These are phyloP conservation scores for Globodera rostochiensis DNA, from an alignment of 1,140 invertebrate genomes.

Conservation along the genomic window DNA sequence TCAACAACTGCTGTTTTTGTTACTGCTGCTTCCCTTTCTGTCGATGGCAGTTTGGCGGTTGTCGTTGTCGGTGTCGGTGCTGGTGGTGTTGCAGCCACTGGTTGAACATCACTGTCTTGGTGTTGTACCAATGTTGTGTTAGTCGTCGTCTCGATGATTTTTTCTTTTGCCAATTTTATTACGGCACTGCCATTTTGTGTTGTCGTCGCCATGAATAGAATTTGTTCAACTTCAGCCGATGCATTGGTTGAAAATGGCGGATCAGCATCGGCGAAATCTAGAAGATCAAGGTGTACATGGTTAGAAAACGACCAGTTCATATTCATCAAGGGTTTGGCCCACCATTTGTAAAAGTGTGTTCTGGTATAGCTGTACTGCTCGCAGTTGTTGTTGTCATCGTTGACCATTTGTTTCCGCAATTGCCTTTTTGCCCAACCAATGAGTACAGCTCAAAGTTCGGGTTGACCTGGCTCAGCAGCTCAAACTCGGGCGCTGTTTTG, in stretches of 20 bases:
- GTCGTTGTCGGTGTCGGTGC: background rate
- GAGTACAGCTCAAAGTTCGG: constrained; percentile 41
- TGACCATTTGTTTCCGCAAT: background rate
- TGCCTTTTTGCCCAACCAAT: constrained; percentile 29
- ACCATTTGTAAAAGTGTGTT: background rate
- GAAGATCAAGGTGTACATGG: background rate
- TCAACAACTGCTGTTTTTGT: too few species aligned
- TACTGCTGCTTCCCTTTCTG: background rate
- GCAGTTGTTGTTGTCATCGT: background rate
- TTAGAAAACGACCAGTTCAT: too few species aligned
- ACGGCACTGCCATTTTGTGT: background rate
- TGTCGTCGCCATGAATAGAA: background rate
- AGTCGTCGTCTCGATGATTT: background rate
- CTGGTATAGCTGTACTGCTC: background rate
- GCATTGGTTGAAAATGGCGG: background rate
- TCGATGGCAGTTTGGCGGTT: background rate
- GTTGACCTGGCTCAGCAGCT: constrained; percentile 49
- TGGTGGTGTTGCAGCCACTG: background rate
- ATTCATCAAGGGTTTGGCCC: background rate
- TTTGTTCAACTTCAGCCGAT: constrained; percentile 5
- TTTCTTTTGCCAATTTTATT: background rate
- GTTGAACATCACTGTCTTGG: background rate
- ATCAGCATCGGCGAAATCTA: background rate
- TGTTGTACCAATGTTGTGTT: background rate
- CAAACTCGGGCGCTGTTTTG: constrained; percentile 4